phyloP scores from a whole-genome alignment of 2,888 invertebrate species.

The Arge pagana region DNA sequence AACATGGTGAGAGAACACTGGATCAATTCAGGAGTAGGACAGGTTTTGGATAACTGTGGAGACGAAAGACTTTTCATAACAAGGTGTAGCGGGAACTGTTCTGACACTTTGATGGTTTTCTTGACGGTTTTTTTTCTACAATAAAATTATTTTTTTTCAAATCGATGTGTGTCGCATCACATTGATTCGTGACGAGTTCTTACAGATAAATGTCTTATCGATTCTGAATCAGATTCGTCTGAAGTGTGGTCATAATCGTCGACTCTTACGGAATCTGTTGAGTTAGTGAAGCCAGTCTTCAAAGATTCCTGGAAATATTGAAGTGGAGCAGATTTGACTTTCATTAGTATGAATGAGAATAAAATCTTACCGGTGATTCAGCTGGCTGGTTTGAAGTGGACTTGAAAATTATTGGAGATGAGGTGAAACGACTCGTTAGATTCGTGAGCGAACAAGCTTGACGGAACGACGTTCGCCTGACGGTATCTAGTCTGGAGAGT shows the following conservation, averaged over 20 bases:
- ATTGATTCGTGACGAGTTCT: conserved; percentile 48
- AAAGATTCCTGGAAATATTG: conserved; percentile 47
- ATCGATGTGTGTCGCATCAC: conserved; percentile 33
- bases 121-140: conserved; percentile 19
- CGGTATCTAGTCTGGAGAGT: conserved; percentile 47
- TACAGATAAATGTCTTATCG: conserved; percentile 46
- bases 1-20: no score
- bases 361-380: conserved; percentile 42
- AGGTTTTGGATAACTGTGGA: conserved; percentile 40
- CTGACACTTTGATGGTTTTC: conserved; percentile 32
- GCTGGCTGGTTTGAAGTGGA: conserved; percentile 30
- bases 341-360: neutral
- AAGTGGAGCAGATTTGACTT: neutral
- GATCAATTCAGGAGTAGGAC: conserved; percentile 26
- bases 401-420: conserved; percentile 43
- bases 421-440: conserved; percentile 47
- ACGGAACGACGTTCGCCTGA: conserved; percentile 52
- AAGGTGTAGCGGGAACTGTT: conserved; percentile 43
- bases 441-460: conserved; percentile 53
- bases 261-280: conserved; percentile 52
- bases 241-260: conserved; percentile 51
- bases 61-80: conserved; percentile 43
- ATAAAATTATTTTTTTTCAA: conserved; percentile 22
- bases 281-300: conserved; percentile 48
- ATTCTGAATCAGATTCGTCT: conserved; percentile 49